These are phyloP conservation scores for Antheraea pernyi DNA, from an alignment of 1,140 invertebrate species.

Conservation along the genomic window DNA sequence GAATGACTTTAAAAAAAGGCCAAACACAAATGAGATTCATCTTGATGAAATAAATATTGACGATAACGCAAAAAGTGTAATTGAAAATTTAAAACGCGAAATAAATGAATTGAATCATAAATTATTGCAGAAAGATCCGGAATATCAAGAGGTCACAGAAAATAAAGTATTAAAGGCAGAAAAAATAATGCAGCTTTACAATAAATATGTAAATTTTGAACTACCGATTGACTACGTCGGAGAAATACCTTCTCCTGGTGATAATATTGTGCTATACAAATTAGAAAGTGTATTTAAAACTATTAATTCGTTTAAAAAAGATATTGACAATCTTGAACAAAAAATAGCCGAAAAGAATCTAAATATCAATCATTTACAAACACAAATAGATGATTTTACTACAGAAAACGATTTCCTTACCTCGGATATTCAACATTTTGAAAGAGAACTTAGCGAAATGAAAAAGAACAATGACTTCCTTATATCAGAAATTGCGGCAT, in stretches of 20 bases:
- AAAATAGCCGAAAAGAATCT: constrained; percentile 65
- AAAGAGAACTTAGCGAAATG: constrained; percentile 82
- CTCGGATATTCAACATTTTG: constrained; percentile 80
- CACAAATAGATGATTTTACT: constrained; percentile 70
- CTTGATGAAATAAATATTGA: constrained; percentile 74
- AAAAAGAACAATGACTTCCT: constrained; percentile 84
- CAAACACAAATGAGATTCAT: constrained; percentile 57
- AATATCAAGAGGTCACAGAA: constrained; percentile 43
- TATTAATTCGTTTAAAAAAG: constrained; percentile 62
- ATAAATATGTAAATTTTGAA: constrained; percentile 75
- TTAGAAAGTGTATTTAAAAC: constrained; percentile 67
- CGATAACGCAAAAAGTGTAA: constrained; percentile 78
- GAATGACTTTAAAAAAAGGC: constrained; percentile 61
- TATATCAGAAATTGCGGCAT: constrained; percentile 81
- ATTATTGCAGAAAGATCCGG: constrained; percentile 58
- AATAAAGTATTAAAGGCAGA: constrained; percentile 61
- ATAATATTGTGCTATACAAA: constrained; percentile 61
- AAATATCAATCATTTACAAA: constrained; percentile 59
- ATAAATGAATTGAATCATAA: constrained; percentile 72
- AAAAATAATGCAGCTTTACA: constrained; percentile 73
- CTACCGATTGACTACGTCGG: constrained; percentile 69
- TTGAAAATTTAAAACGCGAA: constrained; percentile 75
- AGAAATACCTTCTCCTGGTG: constrained; percentile 58
- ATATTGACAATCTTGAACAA: constrained; percentile 62
- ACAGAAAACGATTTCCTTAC: constrained; percentile 80